A percentile compares a stretch with the other conserved stretches of the same genome.
Conservation (phyloP, 2,888 invertebrate genomes). For the Lasioglossum lativentre region DNA sequence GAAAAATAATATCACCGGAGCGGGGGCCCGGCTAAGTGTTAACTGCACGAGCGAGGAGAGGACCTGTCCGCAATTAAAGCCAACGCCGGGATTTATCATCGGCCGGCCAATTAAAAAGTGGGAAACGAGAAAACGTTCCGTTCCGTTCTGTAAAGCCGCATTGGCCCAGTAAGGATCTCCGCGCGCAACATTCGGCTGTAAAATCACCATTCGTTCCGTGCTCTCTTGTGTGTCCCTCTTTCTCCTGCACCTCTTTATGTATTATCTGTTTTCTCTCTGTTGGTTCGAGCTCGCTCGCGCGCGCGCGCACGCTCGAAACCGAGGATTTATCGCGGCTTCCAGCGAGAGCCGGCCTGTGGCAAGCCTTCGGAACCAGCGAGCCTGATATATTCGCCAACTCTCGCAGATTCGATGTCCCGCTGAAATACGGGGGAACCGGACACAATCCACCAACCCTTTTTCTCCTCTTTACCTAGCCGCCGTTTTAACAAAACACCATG, state of each 20-base stretch:
- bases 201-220: constrained; percentile 59
- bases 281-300: not conserved
- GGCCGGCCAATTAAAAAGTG: constrained; percentile 79
- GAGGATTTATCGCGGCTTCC: constrained; percentile 51
- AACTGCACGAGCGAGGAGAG: not conserved
- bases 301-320: constrained; percentile 16
- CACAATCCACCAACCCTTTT: constrained; percentile 19
- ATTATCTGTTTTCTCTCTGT: not conserved
- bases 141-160: constrained; percentile 83
- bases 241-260: not conserved
- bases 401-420: constrained; percentile 20
- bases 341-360: constrained; percentile 13
- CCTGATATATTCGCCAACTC: constrained; percentile 24
- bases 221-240: constrained; percentile 18
- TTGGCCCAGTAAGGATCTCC: constrained; percentile 61
- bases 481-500: not conserved
- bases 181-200: constrained; percentile 67
- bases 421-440: constrained; percentile 31
- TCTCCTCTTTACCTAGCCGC: not conserved
- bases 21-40: not conserved
- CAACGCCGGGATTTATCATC: constrained; percentile 75
- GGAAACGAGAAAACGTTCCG: constrained; percentile 81
- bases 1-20: not conserved
- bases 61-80: constrained; percentile 52
- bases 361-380: constrained; percentile 21